These are phyloP conservation scores for Crepidodera aurea DNA, from an alignment of 2,888 invertebrate genomes.

Conservation along the genomic window DNA sequence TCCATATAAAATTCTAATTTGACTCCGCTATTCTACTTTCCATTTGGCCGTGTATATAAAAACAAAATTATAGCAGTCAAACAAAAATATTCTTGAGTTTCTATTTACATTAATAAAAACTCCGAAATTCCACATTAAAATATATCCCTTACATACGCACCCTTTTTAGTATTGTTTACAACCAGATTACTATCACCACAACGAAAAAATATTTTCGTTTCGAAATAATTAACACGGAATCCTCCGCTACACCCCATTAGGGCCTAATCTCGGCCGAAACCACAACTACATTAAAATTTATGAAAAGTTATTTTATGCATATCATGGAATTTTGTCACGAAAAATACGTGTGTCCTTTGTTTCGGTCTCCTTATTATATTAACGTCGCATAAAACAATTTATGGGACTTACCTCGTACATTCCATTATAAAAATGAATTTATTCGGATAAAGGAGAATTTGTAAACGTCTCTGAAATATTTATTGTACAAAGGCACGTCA, in stretches of 20 bases:
- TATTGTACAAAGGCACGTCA: conserved; percentile 20
- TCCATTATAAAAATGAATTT: conserved; percentile 29
- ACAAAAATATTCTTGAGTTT: too few species aligned
- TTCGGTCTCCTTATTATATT: conserved; percentile 19
- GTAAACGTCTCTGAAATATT: conserved; percentile 21
- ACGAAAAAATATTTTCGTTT: too few species aligned
- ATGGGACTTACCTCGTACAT: conserved; percentile 19
- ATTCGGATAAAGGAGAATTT: conserved; percentile 8
- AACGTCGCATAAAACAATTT: conserved; percentile 25
- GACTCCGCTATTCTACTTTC: too few species aligned
- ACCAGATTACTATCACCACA: too few species aligned
- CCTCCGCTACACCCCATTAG: neutral
- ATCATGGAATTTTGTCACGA: conserved; percentile 24
- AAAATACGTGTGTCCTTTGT: conserved; percentile 10
- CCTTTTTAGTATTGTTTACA: too few species aligned
- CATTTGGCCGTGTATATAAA: too few species aligned
- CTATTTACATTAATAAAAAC: too few species aligned
- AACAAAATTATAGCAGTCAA: too few species aligned
- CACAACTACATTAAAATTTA: conserved; percentile 17
- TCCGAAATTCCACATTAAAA: too few species aligned
- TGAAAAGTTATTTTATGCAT: neutral
- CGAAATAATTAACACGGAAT: conserved; percentile 5
- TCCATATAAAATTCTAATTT: too few species aligned
- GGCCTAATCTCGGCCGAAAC: conserved; percentile 4
- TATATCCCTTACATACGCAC: too few species aligned